A percentile compares a stretch with the other conserved stretches of the same genome.
These are phyloP conservation scores for Astyanax mexicanus DNA, from an alignment of 2,797 vertebrate genomes.

Conservation along the genomic window DNA sequence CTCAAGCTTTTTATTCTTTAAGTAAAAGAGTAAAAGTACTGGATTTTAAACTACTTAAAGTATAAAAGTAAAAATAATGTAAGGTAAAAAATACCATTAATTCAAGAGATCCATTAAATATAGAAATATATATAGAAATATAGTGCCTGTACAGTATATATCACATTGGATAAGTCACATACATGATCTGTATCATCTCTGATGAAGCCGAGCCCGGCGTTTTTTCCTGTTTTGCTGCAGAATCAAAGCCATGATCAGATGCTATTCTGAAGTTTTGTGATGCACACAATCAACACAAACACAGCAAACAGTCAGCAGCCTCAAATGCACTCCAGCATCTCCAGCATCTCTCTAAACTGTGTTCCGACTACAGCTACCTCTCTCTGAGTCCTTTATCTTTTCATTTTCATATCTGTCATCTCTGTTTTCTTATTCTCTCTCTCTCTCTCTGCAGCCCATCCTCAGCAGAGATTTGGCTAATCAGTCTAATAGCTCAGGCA, in stretches of 20 bases:
- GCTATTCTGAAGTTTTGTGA: neutral
- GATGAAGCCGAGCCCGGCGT: neutral
- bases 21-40: too few relatives aligned
- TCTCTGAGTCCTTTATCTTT: neutral
- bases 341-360: neutral
- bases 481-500: constrained; percentile 15
- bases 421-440: neutral
- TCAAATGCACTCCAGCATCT: neutral
- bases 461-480: constrained; percentile 1
- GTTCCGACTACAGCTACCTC: too few relatives aligned
- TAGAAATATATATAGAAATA: too few relatives aligned
- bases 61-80: too few relatives aligned
- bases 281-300: neutral
- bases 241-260: neutral
- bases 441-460: neutral
- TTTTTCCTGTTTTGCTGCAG: neutral
- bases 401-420: neutral
- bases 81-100: too few relatives aligned
- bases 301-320: neutral
- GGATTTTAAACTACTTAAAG: too few relatives aligned
- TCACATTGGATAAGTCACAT: neutral
- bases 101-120: too few relatives aligned
- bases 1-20: too few relatives aligned
- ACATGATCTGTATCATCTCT: too few relatives aligned
- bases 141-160: too few relatives aligned